Evolutionary conservation across 2,797 vertebrate genomes (phyloP), one percentile per base, ranked within the genome.

Genomic region (Moxostoma hubbsi): DNA sequence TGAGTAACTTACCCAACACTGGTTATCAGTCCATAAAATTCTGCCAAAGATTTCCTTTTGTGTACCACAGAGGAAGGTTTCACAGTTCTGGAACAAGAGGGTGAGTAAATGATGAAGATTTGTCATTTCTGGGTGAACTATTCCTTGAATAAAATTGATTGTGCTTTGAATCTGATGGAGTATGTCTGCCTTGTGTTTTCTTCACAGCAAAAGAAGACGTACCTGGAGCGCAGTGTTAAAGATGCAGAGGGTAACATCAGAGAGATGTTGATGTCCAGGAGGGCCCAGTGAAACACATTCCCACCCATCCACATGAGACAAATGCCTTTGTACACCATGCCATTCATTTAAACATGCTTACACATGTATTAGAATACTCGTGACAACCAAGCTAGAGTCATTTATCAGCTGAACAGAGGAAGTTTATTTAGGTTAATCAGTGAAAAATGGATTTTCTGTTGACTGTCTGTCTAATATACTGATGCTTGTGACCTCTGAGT

Each of bases 211-310:
- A 97, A 95, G 89, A 99, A 99, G 85, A 92, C 95, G 0, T 99
- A 99, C 86, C 93, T 99, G 87, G 97, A 99, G 83, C 94, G 96
- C 84, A 99, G 96, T 0, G 97, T 99, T 73, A 99, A 98, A 85
- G 97, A 99, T 66, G 96, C 97, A 0, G 96, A 99, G 74, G 97
- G 98, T 89, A 99, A 99, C 85, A 99, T 99, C 87, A 90, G 97
- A 86, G 97, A 98, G 86, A 99, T 98, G 97, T 90, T 99, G 79
- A 93, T 97, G 94, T 95, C 96, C 24, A 92, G 96, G 75, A 94
- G 97, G 86, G 92, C 96, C 0, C 96, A 97, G 73, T 98, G 92
- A 93, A 50, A 75, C 46, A n/a, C 11, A 24, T 24, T 2, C n/a
- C 11, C 59, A 73, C 12, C 43, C 49, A 53, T 47, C 13, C 57